Conservation (phyloP, 1,140 invertebrate species). For the Teleopsis dalmanni region DNA sequence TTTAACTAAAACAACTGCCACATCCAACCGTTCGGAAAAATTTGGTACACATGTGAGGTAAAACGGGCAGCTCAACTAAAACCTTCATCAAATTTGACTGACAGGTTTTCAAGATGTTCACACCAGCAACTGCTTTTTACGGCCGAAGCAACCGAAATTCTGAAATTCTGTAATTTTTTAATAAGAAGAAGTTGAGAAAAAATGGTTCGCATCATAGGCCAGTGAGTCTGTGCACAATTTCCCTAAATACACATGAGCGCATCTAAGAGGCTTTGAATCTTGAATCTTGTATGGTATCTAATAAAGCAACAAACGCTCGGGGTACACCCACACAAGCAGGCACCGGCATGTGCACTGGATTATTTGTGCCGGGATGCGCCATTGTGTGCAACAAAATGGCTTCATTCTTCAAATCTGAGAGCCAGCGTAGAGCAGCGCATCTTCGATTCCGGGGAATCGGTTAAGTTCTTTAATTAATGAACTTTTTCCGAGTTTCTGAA, state of each 20-base stretch:
- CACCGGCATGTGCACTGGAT: not conserved
- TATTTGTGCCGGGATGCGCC: not conserved
- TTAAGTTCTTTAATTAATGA: not conserved
- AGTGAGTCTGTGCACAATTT: no score
- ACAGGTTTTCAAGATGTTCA: conserved; percentile 43
- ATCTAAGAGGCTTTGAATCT: not conserved
- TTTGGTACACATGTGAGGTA: not conserved
- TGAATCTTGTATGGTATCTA: no score
- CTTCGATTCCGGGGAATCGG: no score
- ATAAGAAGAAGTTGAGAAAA: no score
- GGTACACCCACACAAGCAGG: no score
- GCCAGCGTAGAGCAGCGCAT: no score
- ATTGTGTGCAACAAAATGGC: not conserved
- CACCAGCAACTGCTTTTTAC: conserved; percentile 21
- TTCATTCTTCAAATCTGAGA: not conserved
- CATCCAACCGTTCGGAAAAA: not conserved
- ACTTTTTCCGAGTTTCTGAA: no score
- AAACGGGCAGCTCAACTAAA: conserved; percentile 14
- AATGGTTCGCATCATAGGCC: no score
- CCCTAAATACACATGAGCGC: no score
- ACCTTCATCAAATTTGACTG: conserved; percentile 43
- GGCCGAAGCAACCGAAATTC: no score
- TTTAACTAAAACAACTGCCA: not conserved
- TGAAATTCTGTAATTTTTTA: no score
- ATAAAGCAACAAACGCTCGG: no score